phyloP scores from a whole-genome alignment of 2,797 vertebrate species.

The Rhynchotus rufescens region DNA sequence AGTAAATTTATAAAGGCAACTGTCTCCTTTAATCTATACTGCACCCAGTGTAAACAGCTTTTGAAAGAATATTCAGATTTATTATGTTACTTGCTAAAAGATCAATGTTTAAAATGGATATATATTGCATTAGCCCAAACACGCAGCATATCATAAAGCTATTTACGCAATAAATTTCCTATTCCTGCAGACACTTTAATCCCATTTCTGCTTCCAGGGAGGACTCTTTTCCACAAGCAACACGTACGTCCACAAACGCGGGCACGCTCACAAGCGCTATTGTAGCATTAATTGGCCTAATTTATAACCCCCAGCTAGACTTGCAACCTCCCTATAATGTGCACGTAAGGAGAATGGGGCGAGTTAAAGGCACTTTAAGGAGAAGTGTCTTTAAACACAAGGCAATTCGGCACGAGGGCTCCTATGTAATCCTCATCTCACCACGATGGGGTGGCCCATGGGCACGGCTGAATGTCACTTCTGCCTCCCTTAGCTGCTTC shows the following conservation, averaged over 20 bases:
- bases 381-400: constrained; percentile 14
- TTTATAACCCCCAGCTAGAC: constrained; percentile 73
- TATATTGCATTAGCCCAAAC: constrained; percentile 79
- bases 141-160: constrained; percentile 74
- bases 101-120: constrained; percentile 81
- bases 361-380: constrained; percentile 54
- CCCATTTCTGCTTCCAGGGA: constrained; percentile 66
- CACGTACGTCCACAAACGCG: not conserved
- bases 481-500: not conserved
- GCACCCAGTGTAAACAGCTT: constrained; percentile 80
- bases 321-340: constrained; percentile 49
- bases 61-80: constrained; percentile 80
- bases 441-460: not conserved
- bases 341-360: constrained; percentile 62
- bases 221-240: constrained; percentile 27
- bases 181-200: constrained; percentile 75
- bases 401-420: not conserved
- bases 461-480: not conserved
- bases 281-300: constrained; percentile 75
- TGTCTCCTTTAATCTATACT: constrained; percentile 87
- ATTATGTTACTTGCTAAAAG: constrained; percentile 74
- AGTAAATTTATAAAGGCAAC: constrained; percentile 86
- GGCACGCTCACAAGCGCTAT: constrained; percentile 7
- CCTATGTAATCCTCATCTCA: fast-evolving
- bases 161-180: constrained; percentile 79